Base-by-base conservation (phyloP, 2,888 invertebrate species). In the Cylindroiulus punctatus region DNA sequence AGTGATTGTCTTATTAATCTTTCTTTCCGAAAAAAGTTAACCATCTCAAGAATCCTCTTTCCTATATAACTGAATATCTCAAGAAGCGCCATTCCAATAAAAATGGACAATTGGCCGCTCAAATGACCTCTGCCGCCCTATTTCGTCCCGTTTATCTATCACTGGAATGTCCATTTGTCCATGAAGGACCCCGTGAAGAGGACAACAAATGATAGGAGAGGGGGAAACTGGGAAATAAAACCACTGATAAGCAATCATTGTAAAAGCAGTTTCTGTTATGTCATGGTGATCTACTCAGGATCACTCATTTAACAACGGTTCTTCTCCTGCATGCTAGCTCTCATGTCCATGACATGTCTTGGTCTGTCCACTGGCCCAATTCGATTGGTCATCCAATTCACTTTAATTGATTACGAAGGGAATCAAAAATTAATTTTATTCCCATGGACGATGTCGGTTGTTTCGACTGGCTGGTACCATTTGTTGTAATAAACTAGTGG, bases 361-460 rank as follows among this genome's bases (percentile, higher is more conserved):
- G 1, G 52, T 57, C 12, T 57, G 52, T 57, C 52, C 52, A 57
- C 1, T 17, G 19, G 44, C 1, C 44, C 10, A 17, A 44, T 57
- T 5, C 52, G n/a, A 17, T 1, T 57, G 17, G 2, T n/a, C 47
- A 52, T 52, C 47, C 47, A 57, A 57, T 57, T n/a, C n/a, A 57
- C 17, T 57, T 57, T 17, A 17, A 57, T 57, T 57, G 52, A 57
- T 57, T 57, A 57, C 52, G 52, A n/a, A 57, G n/a, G 5, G n/a
- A 57, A 57, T 57, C n/a, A 57, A 57, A 57, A 57, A 57, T 57
- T 57, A 57, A 57, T 57, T 57, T 57, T n/a, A 57, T 57, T 57
- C 17, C 19, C 52, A 57, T n/a, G n/a, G n/a, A n/a, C n/a, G 52
- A 57, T 57, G 52, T 5, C 2, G 52, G 52, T n/a, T 4, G 52